Evolutionary conservation across 2,797 vertebrate species (phyloP), one percentile per base, ranked within the genome.

Genomic region (Tapera naevia): DNA sequence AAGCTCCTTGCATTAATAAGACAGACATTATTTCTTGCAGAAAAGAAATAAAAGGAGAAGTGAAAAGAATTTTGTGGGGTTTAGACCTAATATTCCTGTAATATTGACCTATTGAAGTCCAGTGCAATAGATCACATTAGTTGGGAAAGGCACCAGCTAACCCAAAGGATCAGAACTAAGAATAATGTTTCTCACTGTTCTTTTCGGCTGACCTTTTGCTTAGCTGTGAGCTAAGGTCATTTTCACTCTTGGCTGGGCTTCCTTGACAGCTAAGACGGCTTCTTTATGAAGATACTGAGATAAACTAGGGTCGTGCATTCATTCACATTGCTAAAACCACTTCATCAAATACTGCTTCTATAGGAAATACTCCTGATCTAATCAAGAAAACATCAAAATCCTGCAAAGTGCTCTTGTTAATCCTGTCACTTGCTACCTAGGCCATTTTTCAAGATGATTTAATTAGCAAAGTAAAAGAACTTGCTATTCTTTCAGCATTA

Each of bases 231-330:
- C 95, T 98, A 97, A 98, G 97, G 97, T 97, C 96, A 93, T 97
- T 97, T 98, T 98, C 97, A 97, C 97, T 97, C 95, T 97, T 97
- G 96, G 95, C 93, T 97, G 96, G 96, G 95, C 96, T 97, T 96
- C 94, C 89, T 93, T 91, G 90, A 97, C 95, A 95, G 94, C 88
- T 84, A 92, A 94, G 97, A 95, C 95, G 96, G 94, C 93, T 97
- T 97, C 96, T 97, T 97, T 95, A 96, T 94, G 95, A 94, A 98
- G 96, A 96, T 53, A 28, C 46, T 24, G 96, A 93, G 97, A 97
- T 97, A 97, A 97, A 96, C 86, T 79, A 72, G 94, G 93, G 93
- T 96, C 13, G 7, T 80, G 86, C 92, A 93, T 97, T 95, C 95
- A 73, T 96, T 95, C 95, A 93, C 86, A 53, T 89, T 39, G 70